A percentile compares a stretch with the other conserved stretches of the same genome.
phyloP scores from a whole-genome alignment of 2,797 vertebrate species.

The Distichodus sexfasciatus region DNA sequence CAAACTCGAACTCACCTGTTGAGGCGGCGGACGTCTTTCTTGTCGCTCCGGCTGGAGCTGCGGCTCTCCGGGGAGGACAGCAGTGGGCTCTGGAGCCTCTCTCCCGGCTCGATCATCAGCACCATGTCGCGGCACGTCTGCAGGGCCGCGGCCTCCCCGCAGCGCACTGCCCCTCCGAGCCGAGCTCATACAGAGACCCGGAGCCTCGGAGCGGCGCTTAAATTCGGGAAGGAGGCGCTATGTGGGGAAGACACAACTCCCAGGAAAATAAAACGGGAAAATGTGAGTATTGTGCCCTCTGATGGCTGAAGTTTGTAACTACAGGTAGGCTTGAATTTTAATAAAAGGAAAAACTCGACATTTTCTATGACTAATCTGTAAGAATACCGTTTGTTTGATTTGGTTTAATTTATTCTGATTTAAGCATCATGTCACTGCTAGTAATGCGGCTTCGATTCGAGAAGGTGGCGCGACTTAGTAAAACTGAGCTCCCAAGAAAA shows the following conservation, averaged over 20 bases:
- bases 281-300: conserved; percentile 19
- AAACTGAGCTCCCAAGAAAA: too few species aligned
- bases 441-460: too few species aligned
- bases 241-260: conserved; percentile 38
- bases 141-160: conserved; percentile 25
- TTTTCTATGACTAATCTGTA: neutral
- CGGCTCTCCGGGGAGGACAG: conserved; percentile 52
- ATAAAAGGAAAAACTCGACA: neutral
- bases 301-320: too few species aligned
- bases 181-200: conserved; percentile 20
- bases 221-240: conserved; percentile 56
- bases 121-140: conserved; percentile 51
- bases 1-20: conserved; percentile 67
- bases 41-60: conserved; percentile 12
- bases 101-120: conserved; percentile 65
- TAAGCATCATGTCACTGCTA: too few species aligned
- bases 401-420: too few species aligned
- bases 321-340: too few species aligned
- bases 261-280: conserved; percentile 46
- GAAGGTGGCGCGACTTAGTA: too few species aligned
- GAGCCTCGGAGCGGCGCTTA: conserved; percentile 21
- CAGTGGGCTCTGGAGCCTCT: conserved; percentile 55
- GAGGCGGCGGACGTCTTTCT: conserved; percentile 58
- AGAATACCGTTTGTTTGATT: too few species aligned
- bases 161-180: neutral